These are phyloP conservation scores for Euzophera pinguis DNA, from an alignment of 2,888 invertebrate species.

Conservation along the genomic window DNA sequence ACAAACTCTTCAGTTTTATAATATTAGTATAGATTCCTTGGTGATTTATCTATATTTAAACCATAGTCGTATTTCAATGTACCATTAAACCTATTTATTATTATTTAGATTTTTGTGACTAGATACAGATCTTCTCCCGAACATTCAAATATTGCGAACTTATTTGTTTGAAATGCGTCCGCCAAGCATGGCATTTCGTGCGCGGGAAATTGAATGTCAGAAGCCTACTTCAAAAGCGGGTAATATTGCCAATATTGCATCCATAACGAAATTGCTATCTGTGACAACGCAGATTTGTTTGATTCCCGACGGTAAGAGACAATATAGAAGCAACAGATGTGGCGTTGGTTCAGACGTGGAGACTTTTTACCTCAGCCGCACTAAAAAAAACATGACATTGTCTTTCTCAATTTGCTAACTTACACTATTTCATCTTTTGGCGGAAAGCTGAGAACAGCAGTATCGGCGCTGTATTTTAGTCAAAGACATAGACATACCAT, in stretches of 20 bases:
- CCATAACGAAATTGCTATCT: conserved; percentile 5
- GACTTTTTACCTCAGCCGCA: too few relatives aligned
- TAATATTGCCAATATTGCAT: conserved; percentile 6
- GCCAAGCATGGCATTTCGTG: conserved; percentile 43
- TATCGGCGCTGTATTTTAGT: too few relatives aligned
- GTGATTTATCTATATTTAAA: too few relatives aligned
- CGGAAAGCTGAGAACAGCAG: too few relatives aligned
- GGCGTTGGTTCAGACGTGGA: not conserved
- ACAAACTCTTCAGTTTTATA: too few relatives aligned
- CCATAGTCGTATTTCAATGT: too few relatives aligned
- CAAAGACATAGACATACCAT: too few relatives aligned
- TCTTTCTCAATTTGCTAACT: too few relatives aligned
- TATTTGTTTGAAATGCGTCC: not conserved
- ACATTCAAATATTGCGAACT: conserved; percentile 8
- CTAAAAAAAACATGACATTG: too few relatives aligned
- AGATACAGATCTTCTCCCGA: conserved; percentile 18
- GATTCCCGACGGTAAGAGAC: conserved; percentile 2
- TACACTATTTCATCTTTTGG: too few relatives aligned
- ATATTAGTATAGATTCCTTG: too few relatives aligned
- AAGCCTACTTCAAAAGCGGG: conserved; percentile 22
- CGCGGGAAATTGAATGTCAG: conserved; percentile 43
- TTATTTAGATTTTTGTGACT: not conserved
- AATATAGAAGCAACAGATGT: not conserved
- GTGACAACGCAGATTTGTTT: conserved; percentile 10
- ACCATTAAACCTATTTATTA: too few relatives aligned